Evolutionary conservation across 2,113 vertebrate genomes (phyloP).

Genomic region (Mustela lutreola): DNA sequence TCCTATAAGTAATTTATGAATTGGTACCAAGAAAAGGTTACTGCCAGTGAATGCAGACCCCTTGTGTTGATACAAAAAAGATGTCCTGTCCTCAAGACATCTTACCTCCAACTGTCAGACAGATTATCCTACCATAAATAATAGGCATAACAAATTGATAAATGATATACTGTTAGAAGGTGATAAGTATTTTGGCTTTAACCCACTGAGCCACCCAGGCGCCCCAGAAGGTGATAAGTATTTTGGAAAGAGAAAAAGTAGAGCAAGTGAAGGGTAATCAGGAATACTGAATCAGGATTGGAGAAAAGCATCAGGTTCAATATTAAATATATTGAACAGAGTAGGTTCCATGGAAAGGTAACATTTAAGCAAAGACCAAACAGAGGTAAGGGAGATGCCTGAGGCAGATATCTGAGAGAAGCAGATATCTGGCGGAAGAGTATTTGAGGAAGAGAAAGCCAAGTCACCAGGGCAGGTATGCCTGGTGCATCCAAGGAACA

Average conservation of each 20-base stretch:
- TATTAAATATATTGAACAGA: background rate
- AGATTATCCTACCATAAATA: constrained; percentile 13
- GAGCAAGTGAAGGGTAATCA: background rate
- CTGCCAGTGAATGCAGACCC: background rate
- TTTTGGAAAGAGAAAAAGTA: background rate
- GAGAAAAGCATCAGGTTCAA: background rate
- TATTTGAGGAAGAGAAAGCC: background rate
- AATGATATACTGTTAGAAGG: background rate
- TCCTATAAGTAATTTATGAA: background rate
- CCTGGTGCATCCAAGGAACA: background rate
- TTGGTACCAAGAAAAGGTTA: background rate
- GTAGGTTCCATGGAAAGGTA: background rate
- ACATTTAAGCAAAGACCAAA: background rate
- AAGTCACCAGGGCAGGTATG: background rate
- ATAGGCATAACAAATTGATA: background rate
- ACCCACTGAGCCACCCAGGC: too few relatives aligned
- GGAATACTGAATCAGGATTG: background rate
- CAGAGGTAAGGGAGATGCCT: background rate
- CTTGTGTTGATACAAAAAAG: background rate
- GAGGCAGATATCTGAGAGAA: background rate
- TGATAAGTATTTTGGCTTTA: background rate
- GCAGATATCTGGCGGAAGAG: background rate
- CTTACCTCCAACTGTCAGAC: background rate
- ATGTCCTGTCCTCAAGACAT: background rate
- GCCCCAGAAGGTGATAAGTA: background rate